Percentiles rank a stretch among this genome's conserved stretches.
These are phyloP conservation scores for Eidolon dupreanum DNA, from an alignment of 2,797 vertebrate genomes.

Conservation along the genomic window DNA sequence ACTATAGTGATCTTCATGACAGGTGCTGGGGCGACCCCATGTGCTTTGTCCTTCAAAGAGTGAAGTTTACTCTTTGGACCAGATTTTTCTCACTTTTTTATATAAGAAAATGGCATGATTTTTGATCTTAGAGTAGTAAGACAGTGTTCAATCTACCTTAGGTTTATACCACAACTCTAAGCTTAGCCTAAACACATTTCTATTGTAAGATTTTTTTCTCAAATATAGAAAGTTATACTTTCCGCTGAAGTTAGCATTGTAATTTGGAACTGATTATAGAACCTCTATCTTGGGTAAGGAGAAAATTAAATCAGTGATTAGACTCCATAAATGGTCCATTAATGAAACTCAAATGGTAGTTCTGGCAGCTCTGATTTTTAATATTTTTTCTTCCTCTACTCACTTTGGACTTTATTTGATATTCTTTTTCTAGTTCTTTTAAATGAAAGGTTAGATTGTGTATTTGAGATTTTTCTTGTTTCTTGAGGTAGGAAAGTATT, in stretches of 20 bases:
- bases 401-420: too few species aligned
- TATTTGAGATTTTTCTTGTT: too few species aligned
- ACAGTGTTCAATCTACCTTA: neutral
- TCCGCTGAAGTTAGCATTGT: neutral
- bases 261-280: neutral
- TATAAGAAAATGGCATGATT: neutral
- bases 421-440: too few species aligned
- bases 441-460: too few species aligned
- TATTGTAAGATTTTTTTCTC: neutral
- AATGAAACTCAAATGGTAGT: neutral
- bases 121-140: neutral
- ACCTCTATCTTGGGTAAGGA: neutral
- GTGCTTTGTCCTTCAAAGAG: neutral
- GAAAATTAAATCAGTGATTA: neutral
- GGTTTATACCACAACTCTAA: accelerated
- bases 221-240: neutral
- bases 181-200: neutral
- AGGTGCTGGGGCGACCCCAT: accelerated
- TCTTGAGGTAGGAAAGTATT: too few species aligned
- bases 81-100: neutral
- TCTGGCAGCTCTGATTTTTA: neutral
- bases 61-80: neutral
- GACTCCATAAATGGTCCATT: neutral
- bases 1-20: neutral
- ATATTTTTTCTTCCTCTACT: too few species aligned